Conservation (phyloP, 2,797 vertebrate species). For the Ciconia nigra region DNA sequence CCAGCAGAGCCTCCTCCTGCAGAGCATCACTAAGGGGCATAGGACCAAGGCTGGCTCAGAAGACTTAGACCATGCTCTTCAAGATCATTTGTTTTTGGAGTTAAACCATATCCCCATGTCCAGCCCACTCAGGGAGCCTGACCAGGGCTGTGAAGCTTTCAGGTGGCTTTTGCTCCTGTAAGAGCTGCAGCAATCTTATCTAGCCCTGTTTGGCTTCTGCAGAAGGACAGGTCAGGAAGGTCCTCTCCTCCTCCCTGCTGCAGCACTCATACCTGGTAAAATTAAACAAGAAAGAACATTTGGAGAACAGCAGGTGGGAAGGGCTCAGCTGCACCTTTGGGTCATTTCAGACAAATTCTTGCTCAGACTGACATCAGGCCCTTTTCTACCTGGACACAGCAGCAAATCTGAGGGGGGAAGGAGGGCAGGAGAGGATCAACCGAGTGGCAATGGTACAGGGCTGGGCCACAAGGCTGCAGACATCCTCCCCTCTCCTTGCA, state of each 20-base stretch:
- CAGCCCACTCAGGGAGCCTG: not conserved
- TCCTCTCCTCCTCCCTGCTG: not conserved
- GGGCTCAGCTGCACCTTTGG: not conserved
- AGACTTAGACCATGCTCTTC: not conserved
- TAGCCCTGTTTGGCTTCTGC: not conserved
- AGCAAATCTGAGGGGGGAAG: not conserved
- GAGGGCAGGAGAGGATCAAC: not conserved
- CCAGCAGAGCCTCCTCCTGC: not conserved
- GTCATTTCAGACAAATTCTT: not conserved
- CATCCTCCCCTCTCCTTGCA: not conserved
- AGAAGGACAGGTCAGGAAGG: not conserved
- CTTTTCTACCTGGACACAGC: not conserved
- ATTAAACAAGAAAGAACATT: not conserved
- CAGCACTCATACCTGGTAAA: not conserved
- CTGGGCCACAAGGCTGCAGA: not conserved
- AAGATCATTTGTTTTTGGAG: not conserved
- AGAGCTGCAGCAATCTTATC: not conserved
- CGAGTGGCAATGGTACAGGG: rapidly evolving
- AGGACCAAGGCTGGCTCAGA: not conserved
- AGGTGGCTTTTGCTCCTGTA: not conserved
- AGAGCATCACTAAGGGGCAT: not conserved
- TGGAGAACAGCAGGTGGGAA: not conserved
- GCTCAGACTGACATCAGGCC: not conserved
- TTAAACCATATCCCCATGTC: not conserved
- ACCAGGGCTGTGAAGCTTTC: not conserved